phyloP scores from a whole-genome alignment of 2,888 invertebrate species.

The Thereva unica region DNA sequence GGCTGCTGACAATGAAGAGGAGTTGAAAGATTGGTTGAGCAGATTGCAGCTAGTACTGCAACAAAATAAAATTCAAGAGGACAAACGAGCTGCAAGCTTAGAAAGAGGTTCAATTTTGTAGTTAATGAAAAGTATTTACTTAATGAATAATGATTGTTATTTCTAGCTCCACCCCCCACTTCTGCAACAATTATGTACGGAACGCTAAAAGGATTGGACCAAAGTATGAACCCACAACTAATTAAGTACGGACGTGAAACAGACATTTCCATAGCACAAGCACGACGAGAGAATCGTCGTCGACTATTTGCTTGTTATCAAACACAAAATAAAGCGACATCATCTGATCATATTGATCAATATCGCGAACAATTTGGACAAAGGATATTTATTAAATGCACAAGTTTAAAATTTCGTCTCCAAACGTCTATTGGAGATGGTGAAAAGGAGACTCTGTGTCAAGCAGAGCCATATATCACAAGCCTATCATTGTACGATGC shows the following conservation, averaged over 20 bases:
- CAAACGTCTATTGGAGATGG: conserved; percentile 75
- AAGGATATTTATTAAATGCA: conserved; percentile 80
- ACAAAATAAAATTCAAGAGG: conserved; percentile 79
- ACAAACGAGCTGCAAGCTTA: conserved; percentile 70
- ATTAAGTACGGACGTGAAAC: conserved; percentile 90
- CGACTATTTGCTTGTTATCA: conserved; percentile 76
- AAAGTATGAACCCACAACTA: conserved; percentile 89
- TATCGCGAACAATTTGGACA: conserved; percentile 87
- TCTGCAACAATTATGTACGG: conserved; percentile 72
- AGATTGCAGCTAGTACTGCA: conserved; percentile 83
- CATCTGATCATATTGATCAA: conserved; percentile 68
- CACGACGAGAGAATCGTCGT: conserved; percentile 78
- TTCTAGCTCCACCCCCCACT: conserved; percentile 63
- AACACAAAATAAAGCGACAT: conserved; percentile 54
- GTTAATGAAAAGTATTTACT: not conserved
- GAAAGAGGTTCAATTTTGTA: conserved; percentile 60
- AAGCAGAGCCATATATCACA: conserved; percentile 90
- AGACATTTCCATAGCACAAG: conserved; percentile 80
- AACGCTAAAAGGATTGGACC: conserved; percentile 84
- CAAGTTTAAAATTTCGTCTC: conserved; percentile 80
- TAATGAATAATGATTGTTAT: conserved; percentile 6
- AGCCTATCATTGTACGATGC: conserved; percentile 89
- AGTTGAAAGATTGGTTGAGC: conserved; percentile 79
- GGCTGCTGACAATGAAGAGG: conserved; percentile 83
- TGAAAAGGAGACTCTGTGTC: conserved; percentile 73